Base-by-base conservation (phyloP, 2,888 invertebrate species). In the Odontocolon sp. region DNA sequence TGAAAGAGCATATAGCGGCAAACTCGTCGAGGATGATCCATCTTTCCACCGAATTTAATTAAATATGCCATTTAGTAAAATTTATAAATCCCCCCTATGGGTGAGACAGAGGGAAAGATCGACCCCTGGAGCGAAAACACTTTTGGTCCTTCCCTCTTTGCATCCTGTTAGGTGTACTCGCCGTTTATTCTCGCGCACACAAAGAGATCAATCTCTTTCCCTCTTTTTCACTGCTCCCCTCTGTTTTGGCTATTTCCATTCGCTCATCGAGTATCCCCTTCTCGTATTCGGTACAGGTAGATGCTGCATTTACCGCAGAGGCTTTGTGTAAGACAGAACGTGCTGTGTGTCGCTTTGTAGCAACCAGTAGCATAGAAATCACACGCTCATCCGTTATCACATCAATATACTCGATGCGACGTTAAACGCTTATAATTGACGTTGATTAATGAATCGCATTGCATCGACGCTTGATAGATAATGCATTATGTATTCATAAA, bases 11-110 rank as follows among this genome's bases (percentile, higher is more conserved):
- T 52, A 31, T 36, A 21, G 14, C 16, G 31, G n/a, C 18, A 33
- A 52, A 56, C 14, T 21, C 59, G 23, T 52, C 33, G 42, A 36
- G 74, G 80, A 81, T 82, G 76, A 84, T 83, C 77, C 81, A 80
- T 84, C 84, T 83, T 75, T 80, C 77, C 52, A 47, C 28, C 36
- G 68, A 75, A 54, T 80, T 82, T 84, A 83, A 84, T 84, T 84
- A 84, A 84, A 84, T 81, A 74, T 80, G 77, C 75, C 80, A 79
- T 74, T 78, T 78, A 72, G 72, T 61, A 54, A 63, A 80, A 83
- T 82, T 83, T 77, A 83, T 80, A 79, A 83, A 81, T 68, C 61
- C 79, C 57, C 47, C 38, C 50, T 38, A 61, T 36, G 38, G 47
- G 61, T n/a, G 45, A 45, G 26, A 36, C 23, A 11, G 21, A 21